Base-by-base conservation (phyloP, 2,797 vertebrate species). In the Chelonia mydas region DNA sequence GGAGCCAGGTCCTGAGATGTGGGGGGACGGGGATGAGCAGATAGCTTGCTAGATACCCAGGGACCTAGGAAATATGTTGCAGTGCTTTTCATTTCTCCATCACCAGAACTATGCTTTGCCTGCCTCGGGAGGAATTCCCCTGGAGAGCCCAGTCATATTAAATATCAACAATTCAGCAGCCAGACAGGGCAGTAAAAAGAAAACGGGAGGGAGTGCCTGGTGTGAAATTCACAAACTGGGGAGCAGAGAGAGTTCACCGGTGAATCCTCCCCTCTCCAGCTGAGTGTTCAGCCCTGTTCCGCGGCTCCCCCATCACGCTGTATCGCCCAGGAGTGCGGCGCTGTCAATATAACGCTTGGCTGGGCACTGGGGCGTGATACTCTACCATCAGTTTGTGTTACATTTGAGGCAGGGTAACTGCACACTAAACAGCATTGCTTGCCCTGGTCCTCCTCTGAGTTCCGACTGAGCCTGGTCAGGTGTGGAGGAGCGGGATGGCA, bases 241-340 rank as follows among this genome's bases (percentile, higher is more conserved):
- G 41, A 49, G 47, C 37, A 5, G 11, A 78, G 45, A 8, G 28
- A 49, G 76, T 78, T 49, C 41, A 31, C 41, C 3, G 7, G 28
- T 9, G 74, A 27, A 41, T 28, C 74, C 15, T 77, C 19, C 23
- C 41, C 6, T 15, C 74, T 41, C 37, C 74, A 25, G 74, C 74
- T 49, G 74, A 28, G 28, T 28, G 11, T 2, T 80, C 15, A 1
- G 2, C 5, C 1, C 0, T 0, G 0, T 19, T 19, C 25, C 23
- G 87, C 37, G 3, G 5, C 65, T 7, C 37, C 2, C 74, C 6
- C 81, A 1, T 11, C 0, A 1, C 9, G 1, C 51, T 47, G 19
- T 13, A 0, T 49, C 11, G 45, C 25, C 41, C 41, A 4, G 45
- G 41, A 49, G 49, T 7, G 12, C 16, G 1, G 45, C 28, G 25